These are phyloP conservation scores for Drosophila repleta DNA, from an alignment of 1,140 invertebrate species.

Conservation along the genomic window DNA sequence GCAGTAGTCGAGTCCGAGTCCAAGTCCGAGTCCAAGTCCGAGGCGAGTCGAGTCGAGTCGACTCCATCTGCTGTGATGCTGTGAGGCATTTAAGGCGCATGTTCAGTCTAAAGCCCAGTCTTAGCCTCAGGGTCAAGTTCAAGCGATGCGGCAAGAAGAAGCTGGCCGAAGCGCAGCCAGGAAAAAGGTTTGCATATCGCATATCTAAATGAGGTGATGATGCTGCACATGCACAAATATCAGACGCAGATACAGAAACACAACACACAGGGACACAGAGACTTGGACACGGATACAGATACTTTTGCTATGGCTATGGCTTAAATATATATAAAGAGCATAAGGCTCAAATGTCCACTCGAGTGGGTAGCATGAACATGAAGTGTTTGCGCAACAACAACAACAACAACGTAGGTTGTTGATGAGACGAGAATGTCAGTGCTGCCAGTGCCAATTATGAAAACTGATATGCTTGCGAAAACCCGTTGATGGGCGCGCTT, in stretches of 20 bases:
- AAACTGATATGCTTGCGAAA: conserved; percentile 79
- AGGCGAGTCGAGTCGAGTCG: neutral
- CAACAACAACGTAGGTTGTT: conserved; percentile 26
- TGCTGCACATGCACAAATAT: conserved; percentile 71
- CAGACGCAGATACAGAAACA: conserved; percentile 31
- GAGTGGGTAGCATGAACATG: conserved; percentile 78
- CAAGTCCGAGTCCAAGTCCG: too few species aligned
- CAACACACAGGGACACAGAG: conserved; percentile 17
- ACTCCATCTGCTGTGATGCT: conserved; percentile 10
- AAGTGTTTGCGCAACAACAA: conserved; percentile 74
- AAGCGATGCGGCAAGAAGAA: conserved; percentile 49
- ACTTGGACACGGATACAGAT: conserved; percentile 37
- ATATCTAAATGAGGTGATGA: conserved; percentile 81
- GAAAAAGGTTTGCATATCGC: conserved; percentile 76
- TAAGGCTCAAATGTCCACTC: conserved; percentile 79
- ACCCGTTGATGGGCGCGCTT: conserved; percentile 79
- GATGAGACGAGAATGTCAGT: conserved; percentile 34
- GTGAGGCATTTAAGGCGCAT: conserved; percentile 68
- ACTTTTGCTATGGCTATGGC: conserved; percentile 23
- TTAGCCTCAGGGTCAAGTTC: conserved; percentile 80
- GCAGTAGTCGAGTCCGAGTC: neutral
- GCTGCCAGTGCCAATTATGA: conserved; percentile 77
- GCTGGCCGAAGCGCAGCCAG: conserved; percentile 54
- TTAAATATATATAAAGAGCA: conserved; percentile 50
- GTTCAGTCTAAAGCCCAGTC: conserved; percentile 60